These are phyloP conservation scores for Trachelus tabidus DNA, from an alignment of 2,888 invertebrate species.

Conservation along the genomic window DNA sequence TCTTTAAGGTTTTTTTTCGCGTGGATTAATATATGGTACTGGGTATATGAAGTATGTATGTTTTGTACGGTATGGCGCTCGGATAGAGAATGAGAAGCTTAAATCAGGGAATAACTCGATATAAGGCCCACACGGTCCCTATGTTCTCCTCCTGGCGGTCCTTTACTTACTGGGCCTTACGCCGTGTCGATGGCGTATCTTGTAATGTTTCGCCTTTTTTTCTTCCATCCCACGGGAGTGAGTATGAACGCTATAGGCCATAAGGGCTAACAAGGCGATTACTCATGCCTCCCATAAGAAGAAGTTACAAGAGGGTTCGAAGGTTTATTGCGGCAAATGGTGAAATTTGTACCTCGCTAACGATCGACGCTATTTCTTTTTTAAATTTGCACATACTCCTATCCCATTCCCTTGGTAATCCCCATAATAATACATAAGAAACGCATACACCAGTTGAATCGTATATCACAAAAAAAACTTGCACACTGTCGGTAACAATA, in stretches of 20 bases:
- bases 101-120: neutral
- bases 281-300: slow-evolving; percentile 64
- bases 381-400: too few species aligned
- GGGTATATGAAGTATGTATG: too few species aligned
- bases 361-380: slow-evolving; percentile 55
- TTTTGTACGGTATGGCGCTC: neutral
- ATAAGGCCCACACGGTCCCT: neutral
- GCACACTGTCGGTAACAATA: too few species aligned
- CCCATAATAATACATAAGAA: too few species aligned
- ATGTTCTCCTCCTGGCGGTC: slow-evolving; percentile 2
- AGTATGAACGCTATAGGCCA: slow-evolving; percentile 58
- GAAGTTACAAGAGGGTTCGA: slow-evolving; percentile 62
- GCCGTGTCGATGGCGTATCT: slow-evolving; percentile 56
- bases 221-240: slow-evolving; percentile 34
- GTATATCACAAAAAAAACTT: too few species aligned
- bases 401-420: too few species aligned
- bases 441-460: too few species aligned
- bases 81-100: neutral
- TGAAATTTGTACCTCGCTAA: slow-evolving; percentile 65
- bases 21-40: too few species aligned
- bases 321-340: slow-evolving; percentile 65
- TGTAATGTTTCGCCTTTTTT: slow-evolving; percentile 50
- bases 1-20: too few species aligned
- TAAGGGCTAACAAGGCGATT: slow-evolving; percentile 66
- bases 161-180: slow-evolving; percentile 21